phyloP scores from a whole-genome alignment of 2,888 invertebrate species.

The Spodoptera littoralis region DNA sequence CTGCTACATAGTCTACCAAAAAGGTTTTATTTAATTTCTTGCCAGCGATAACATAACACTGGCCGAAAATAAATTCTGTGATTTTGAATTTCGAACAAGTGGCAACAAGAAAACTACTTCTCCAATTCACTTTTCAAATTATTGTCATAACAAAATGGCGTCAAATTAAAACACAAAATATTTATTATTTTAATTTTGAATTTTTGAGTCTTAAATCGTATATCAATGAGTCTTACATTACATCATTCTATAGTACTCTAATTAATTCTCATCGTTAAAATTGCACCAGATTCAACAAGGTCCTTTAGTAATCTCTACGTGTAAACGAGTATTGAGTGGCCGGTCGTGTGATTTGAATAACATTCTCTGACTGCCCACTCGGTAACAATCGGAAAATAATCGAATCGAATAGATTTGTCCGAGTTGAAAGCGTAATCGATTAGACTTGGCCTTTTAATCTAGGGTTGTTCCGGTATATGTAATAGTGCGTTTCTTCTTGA shows the following conservation, averaged over 20 bases:
- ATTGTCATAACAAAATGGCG: not conserved
- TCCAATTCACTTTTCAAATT: not conserved
- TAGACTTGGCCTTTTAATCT: slow-evolving; percentile 9
- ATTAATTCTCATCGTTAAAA: slow-evolving; percentile 46
- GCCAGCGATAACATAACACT: not conserved
- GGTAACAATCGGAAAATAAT: slow-evolving; percentile 36
- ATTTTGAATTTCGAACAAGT: not conserved
- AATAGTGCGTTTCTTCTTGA: not conserved
- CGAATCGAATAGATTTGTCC: slow-evolving; percentile 8
- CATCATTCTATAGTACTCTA: slow-evolving; percentile 27
- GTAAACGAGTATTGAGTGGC: slow-evolving; percentile 20
- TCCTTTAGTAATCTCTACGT: slow-evolving; percentile 56
- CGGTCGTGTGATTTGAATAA: slow-evolving; percentile 39
- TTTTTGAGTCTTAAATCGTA: too few relatives aligned
- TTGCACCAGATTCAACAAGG: slow-evolving; percentile 63
- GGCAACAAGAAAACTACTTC: not conserved
- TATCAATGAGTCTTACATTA: slow-evolving; percentile 11
- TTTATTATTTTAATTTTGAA: too few relatives aligned
- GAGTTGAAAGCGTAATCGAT: slow-evolving; percentile 24
- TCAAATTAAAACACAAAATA: not conserved
- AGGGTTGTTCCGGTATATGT: not conserved
- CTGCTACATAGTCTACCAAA: slow-evolving; percentile 12
- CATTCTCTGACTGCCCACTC: slow-evolving; percentile 34
- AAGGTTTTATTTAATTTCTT: slow-evolving; percentile 2
- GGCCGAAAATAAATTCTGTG: not conserved